Percentiles rank a stretch among this genome's conserved stretches.
Evolutionary conservation across 2,888 invertebrate genomes (phyloP).

Genomic region (Ectemnius cavifrons): DNA sequence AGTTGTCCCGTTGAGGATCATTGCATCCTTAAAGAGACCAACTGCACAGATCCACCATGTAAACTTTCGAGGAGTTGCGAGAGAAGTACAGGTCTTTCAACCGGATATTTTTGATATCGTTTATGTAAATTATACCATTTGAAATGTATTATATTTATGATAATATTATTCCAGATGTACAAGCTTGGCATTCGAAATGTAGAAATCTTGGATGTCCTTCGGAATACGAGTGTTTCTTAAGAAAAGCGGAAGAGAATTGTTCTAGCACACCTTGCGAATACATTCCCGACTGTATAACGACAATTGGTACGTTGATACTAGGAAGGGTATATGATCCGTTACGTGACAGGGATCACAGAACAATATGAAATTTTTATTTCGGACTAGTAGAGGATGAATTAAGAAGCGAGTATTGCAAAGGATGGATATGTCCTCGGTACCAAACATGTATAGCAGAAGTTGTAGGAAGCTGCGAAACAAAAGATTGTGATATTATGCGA

Average conservation of each 20-base stretch:
- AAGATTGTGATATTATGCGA: slow-evolving; percentile 58
- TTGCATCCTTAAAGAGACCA: slow-evolving; percentile 68
- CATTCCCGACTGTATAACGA: slow-evolving; percentile 63
- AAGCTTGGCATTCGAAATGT: slow-evolving; percentile 62
- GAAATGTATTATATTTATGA: too few relatives aligned
- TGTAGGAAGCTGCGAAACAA: slow-evolving; percentile 49
- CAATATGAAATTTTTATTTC: slow-evolving; percentile 18
- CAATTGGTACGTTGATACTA: slow-evolving; percentile 45
- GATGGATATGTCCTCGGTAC: slow-evolving; percentile 69
- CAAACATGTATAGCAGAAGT: slow-evolving; percentile 57
- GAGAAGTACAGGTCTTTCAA: slow-evolving; percentile 46
- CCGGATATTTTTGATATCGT: too few relatives aligned
- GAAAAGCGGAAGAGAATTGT: slow-evolving; percentile 61
- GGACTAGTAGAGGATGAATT: slow-evolving; percentile 49
- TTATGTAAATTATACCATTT: too few relatives aligned
- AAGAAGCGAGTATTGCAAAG: slow-evolving; percentile 60
- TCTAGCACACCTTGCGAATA: slow-evolving; percentile 56
- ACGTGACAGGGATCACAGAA: background rate
- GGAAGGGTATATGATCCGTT: background rate
- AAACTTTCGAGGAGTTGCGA: slow-evolving; percentile 67
- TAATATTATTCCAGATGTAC: slow-evolving; percentile 54
- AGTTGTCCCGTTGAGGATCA: slow-evolving; percentile 63
- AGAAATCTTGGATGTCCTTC: slow-evolving; percentile 65
- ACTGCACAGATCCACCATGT: slow-evolving; percentile 67
- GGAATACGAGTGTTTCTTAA: slow-evolving; percentile 68